A percentile compares a stretch with the other conserved stretches of the same genome.
phyloP scores from a whole-genome alignment of 2,113 vertebrate species.

The Melanerpes formicivorus region DNA sequence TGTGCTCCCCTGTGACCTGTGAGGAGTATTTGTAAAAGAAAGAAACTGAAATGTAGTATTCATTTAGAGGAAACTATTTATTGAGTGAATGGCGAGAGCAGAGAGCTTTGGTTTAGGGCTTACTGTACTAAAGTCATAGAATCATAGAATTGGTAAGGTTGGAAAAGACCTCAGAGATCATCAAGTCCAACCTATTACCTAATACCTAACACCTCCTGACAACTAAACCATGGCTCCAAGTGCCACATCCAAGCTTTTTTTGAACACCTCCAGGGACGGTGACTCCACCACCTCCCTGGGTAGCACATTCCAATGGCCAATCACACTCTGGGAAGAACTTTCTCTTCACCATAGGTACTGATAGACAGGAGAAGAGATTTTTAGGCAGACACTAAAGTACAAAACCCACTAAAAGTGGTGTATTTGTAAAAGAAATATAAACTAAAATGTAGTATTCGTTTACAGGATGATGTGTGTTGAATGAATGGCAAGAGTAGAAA shows the following conservation, averaged over 20 bases:
- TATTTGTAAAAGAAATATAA: neutral
- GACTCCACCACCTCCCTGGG: no score
- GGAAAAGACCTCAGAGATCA: no score
- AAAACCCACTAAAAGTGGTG: neutral
- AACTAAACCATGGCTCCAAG: no score
- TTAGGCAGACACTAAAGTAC: neutral
- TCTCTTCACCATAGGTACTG: neutral
- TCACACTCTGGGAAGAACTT: no score
- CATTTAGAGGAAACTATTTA: neutral
- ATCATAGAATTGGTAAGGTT: no score
- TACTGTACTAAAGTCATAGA: neutral
- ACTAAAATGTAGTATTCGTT: neutral
- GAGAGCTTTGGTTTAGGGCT: neutral
- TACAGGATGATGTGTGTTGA: neutral
- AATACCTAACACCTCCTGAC: no score
- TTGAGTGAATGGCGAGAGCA: neutral
- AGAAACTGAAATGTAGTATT: neutral
- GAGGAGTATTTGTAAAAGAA: neutral
- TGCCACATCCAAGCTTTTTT: no score
- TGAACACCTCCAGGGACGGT: no score
- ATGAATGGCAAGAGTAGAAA: neutral
- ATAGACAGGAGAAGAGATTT: neutral
- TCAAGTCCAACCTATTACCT: no score
- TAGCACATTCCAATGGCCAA: no score
- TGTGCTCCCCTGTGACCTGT: neutral